Evolutionary conservation across 2,797 vertebrate species (phyloP), one percentile per base, ranked within the genome.

Genomic region (Peromyscus melanophrys): DNA sequence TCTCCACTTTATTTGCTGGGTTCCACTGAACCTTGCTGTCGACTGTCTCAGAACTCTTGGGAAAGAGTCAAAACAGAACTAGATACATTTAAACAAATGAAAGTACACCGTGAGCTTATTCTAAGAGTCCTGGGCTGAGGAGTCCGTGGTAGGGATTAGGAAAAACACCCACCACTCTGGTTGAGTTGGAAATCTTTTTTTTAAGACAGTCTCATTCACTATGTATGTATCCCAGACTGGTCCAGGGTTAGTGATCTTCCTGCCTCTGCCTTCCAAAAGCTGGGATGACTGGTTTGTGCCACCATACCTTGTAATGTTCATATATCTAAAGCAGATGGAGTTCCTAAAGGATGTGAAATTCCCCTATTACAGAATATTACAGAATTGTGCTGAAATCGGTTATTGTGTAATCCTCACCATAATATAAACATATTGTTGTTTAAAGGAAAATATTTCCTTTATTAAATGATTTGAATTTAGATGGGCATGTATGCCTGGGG

Each of bases 401-500:
- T 91, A 4, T 31, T 65, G 14, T 16, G 3, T n/a, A 7, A 12
- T 69, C 89, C 25, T 96, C 77, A 43, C 59, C 49, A 4, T 90
- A 89, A 76, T 23, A 84, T 59, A 4, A 82, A 83, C 34, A 57
- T 19, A 78, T 57, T 75, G 67, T 69, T 92, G 23, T 29, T 76
- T 69, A 75, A 94, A 76, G 34, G 57, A 96, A 90, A 88, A 25
- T 25, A n/a, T 80, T 77, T 92, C 89, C 67, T 57, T 86, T 80
- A 61, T 55, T 87, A 86, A 93, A 23, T 59, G 63, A 76, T 5
- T 85, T 94, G 31, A 95, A 71, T 6, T 40, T 96, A 81, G 71
- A 11, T 29, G 37, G 40, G 1, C 23, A 34, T 49, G 34, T 29
- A 11, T 81, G 92, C 4, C 43, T 49, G 80, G 34, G 76, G 25